Base-by-base conservation (phyloP, 2,888 invertebrate species). In the Rhyacophila evoluta region DNA sequence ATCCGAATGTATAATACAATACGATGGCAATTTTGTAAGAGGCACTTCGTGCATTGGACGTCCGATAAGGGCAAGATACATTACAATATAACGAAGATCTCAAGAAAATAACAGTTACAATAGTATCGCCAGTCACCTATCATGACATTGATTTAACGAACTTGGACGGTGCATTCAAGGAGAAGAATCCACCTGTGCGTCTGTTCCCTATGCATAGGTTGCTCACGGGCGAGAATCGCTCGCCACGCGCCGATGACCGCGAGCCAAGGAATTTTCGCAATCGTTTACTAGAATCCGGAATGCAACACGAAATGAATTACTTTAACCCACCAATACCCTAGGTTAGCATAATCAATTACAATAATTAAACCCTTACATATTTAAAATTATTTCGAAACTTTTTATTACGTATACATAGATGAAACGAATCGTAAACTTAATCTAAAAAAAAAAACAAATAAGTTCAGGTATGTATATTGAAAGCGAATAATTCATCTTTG, bases 251-350 rank as follows among this genome's bases (percentile, higher is more conserved):
- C 55, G 25, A 55, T 55, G 55, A 55, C 55, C 55, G 55, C 15
- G 19, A 28, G 33, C 28, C 29, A 15, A 73, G 27, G 28, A 73
- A 73, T 55, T 73, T 41, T 73, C 33, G 55, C 73, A 29, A 73
- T 73, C 73, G 73, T 73, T 41, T 55, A 33, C 73, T 41, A 73
- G 73, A 73, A 73, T 73, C 55, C 73, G 29, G 55, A 73, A 73
- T 73, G 73, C 73, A 73, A 29, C 41, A 41, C 28, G 41, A 28
- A 55, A 15, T 55, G 73, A 41, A 73, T 55, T 73, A 73, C 72
- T 73, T 19, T 73, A 73, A 73, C 73, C 33, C 55, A 19, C 55
- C 19, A 25, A 55, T 55, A 19, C 19, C 55, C 29, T 6, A n/a
- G n/a, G n/a, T n/a, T n/a, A n/a, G n/a, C n/a, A n/a, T n/a, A n/a